phyloP scores from a whole-genome alignment of 1,140 invertebrate species.

The Cydia strobilella region DNA sequence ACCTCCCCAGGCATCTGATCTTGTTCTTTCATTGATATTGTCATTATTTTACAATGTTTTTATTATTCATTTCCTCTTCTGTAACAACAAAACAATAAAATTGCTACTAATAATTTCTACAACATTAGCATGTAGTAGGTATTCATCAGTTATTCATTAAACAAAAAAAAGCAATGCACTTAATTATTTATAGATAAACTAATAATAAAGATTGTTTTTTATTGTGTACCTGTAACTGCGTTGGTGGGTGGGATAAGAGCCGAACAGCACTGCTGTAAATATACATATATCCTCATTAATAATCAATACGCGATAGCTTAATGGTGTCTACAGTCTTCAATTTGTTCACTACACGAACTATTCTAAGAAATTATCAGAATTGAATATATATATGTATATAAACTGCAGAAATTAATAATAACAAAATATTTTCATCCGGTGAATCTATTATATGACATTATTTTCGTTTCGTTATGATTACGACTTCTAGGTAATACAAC shows the following conservation, averaged over 20 bases:
- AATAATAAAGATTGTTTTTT: not conserved
- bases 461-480: constrained; percentile 15
- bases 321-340: not conserved
- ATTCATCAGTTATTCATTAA: not conserved
- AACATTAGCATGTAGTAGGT: not conserved
- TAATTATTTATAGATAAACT: not conserved
- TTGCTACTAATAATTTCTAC: not conserved
- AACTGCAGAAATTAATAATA: not conserved
- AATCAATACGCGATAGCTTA: constrained; percentile 11
- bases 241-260: constrained; percentile 18
- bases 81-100: constrained; percentile 41
- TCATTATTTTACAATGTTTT: constrained; percentile 72
- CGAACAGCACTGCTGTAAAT: constrained; percentile 31
- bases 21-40: constrained; percentile 78
- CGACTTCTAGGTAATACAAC: constrained; percentile 13
- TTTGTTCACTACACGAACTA: not conserved
- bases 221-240: constrained; percentile 23
- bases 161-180: not conserved
- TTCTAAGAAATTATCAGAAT: not conserved
- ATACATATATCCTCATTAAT: constrained; percentile 23
- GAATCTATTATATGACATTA: constrained; percentile 23
- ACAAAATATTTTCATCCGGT: constrained; percentile 26
- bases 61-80: constrained; percentile 70
- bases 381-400: not conserved
- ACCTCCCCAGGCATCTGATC: constrained; percentile 75